Evolutionary conservation across 2,888 invertebrate genomes (phyloP), one percentile per base, ranked within the genome.

Genomic region (Pristionchus maxplancki): DNA sequence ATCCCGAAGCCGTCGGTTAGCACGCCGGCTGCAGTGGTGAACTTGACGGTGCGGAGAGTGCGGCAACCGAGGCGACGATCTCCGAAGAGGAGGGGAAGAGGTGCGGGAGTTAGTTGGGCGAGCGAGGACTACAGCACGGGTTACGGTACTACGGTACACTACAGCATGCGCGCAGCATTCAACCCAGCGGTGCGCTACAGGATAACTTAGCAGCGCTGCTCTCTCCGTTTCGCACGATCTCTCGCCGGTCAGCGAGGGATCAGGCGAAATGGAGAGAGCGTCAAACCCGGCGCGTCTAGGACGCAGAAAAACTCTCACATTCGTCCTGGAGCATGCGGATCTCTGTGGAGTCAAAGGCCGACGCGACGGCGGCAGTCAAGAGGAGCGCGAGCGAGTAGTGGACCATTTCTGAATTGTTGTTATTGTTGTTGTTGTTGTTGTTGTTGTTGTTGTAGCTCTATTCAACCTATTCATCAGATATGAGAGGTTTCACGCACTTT

Each of bases 321-420:
- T 93, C 92, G 87, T 92, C 92, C 85, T 92, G 92, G 62, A 93
- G 90, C 91, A 92, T 91, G 84, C 93, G 90, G 89, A 93, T 92
- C 89, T 93, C 93, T 53, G 91, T 91, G 74, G 93, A 93, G 85
- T 93, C 93, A 88, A 93, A 93, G 53, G 92, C 91, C 6, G 89
- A 34, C 24, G 88, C 89, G 83, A 89, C 67, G 64, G 87, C 62
- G 88, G 88, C 34, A 44, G 78, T 31, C 11, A 88, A 44, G 11
- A 83, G 31, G 17, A 90, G 34, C 34, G 78, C 81, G 34, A 89
- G 67, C 34, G 89, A 78, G 44, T 78, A 83, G 53, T 53, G 53
- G 53, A 53, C 53, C 53, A 53, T 53, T 53, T 53, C 53, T 53
- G 53, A 48, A 48, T 48, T 48, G 6, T 11, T 48, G 13, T 48